phyloP scores from a whole-genome alignment of 2,113 vertebrate species.

The Morone chrysops region DNA sequence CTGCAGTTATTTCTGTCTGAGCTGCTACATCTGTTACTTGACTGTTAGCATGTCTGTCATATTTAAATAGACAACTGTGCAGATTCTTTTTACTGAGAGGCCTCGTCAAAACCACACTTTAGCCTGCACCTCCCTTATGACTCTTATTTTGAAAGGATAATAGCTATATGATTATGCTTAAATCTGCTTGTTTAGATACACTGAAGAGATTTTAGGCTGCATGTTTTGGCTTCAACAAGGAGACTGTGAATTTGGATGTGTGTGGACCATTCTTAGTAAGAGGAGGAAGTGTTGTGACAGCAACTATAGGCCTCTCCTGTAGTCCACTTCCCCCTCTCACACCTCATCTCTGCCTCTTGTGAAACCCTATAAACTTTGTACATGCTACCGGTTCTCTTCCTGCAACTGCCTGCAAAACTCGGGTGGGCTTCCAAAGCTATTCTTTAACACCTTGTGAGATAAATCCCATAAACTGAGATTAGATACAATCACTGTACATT shows the following conservation, averaged over 20 bases:
- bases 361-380: slow-evolving; percentile 65
- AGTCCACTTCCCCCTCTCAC: slow-evolving; percentile 75
- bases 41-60: neutral
- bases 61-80: neutral
- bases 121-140: neutral
- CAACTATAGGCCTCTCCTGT: slow-evolving; percentile 66
- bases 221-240: neutral
- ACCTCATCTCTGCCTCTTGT: slow-evolving; percentile 63
- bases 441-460: neutral
- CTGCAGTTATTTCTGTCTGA: neutral
- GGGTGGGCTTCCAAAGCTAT: neutral
- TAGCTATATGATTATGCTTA: neutral
- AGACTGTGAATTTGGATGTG: slow-evolving; percentile 6
- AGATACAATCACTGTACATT: neutral
- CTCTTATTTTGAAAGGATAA: slow-evolving; percentile 4
- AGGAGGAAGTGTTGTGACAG: slow-evolving; percentile 76
- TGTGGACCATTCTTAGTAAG: neutral
- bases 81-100: neutral
- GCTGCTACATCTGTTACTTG: neutral
- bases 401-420: slow-evolving; percentile 34
- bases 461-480: neutral
- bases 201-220: neutral
- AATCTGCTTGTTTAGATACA: neutral
- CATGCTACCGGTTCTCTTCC: slow-evolving; percentile 56
- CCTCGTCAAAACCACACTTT: neutral